Base-by-base conservation (phyloP, 2,113 vertebrate genomes). In the Oriolus oriolus region DNA sequence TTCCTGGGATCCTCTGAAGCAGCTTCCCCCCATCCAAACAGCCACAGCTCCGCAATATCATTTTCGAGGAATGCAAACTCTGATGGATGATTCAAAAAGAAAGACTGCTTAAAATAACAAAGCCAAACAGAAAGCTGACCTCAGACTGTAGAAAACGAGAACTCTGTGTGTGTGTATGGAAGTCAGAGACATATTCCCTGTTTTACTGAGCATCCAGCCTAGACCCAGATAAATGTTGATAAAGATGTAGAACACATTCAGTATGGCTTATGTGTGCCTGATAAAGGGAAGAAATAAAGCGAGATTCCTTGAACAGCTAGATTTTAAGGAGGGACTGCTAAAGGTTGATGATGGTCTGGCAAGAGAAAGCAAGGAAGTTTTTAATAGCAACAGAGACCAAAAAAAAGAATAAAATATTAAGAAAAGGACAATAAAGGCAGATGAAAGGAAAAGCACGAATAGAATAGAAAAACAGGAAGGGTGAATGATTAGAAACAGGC, bases 221-320 rank as follows among this genome's bases (percentile, higher is more conserved):
- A 63, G 47, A 77, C 11, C 24, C 71, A 93, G 90, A 84, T n/a
- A 94, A 95, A 66, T 5, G 28, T 4, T 81, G 83, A 84, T 70
- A 75, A 94, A 93, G 76, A 77, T 49, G 23, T 56, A 93, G 56
- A 87, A 68, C 54, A 63, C 65, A 69, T 42, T 81, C 52, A 66
- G 75, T 35, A 74, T 18, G n/a, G 77, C 31, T 93, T 89, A 70
- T 45, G 81, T 74, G 68, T 91, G 86, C 44, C 66, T 87, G 93
- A 96, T 85, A 93, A 91, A 92, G 53, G 39, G 41, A 92, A 92
- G 45, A 92, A 94, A 92, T 71, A 52, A 81, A 93, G 30, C 44
- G 39, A 93, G 88, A 96, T 84, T 90, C 83, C 56, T 78, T 75
- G 69, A 95, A 94, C 56, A 93, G 57, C 37, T 84, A 45, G 14